These are phyloP conservation scores for Helicorthomorpha holstii DNA, from an alignment of 1,140 invertebrate genomes.

Conservation along the genomic window DNA sequence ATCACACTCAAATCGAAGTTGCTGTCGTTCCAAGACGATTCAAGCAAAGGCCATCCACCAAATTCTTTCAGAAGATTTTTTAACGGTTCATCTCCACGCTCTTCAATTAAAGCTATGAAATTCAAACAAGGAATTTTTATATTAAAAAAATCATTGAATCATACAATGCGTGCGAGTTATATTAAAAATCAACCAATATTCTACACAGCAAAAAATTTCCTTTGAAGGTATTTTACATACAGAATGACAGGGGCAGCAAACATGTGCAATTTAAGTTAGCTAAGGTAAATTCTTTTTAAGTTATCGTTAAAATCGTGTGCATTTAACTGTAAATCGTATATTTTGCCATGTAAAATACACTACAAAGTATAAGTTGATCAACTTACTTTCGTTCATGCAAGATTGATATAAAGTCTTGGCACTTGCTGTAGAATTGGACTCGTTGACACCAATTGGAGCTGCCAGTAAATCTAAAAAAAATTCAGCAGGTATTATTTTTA, in stretches of 20 bases:
- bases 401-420: conserved; percentile 63
- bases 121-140: too few species aligned
- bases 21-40: conserved; percentile 36
- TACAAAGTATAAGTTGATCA: background rate
- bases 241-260: too few species aligned
- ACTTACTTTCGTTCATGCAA: conserved; percentile 59
- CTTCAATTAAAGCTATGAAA: conserved; percentile 32
- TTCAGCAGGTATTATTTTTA: too few species aligned
- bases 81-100: conserved; percentile 49
- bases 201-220: conserved; percentile 3
- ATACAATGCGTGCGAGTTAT: background rate
- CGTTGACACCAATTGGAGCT: background rate
- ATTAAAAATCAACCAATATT: background rate
- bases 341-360: background rate
- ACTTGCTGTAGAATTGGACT: conserved; percentile 27
- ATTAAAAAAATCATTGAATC: too few species aligned
- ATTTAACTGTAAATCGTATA: background rate
- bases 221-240: too few species aligned
- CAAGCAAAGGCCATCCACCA: conserved; percentile 70
- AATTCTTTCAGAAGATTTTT: conserved; percentile 47
- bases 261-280: background rate
- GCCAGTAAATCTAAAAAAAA: background rate
- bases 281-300: background rate
- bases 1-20: conserved; percentile 57
- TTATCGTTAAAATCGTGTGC: background rate